Evolutionary conservation across 2,113 vertebrate genomes (phyloP).

Genomic region (Phasianus colchicus): DNA sequence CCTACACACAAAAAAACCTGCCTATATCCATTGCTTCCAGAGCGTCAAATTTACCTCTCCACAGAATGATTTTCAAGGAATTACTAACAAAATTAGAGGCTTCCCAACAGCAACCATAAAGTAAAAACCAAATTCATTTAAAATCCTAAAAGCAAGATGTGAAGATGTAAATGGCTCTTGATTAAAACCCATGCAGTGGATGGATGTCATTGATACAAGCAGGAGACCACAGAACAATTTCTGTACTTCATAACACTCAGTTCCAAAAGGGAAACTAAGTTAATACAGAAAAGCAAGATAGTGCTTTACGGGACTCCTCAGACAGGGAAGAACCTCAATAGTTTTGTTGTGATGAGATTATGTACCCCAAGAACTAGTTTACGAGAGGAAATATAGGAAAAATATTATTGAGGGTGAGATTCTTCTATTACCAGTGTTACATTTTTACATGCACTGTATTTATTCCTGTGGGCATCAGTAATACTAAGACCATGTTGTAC

Average conservation of each 20-base stretch:
- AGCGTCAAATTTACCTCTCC: background rate
- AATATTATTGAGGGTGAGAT: background rate
- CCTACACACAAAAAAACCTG: background rate
- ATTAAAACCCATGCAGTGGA: background rate
- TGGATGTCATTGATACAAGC: background rate
- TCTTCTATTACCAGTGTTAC: background rate
- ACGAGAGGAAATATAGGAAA: rapidly evolving
- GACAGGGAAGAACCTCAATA: background rate
- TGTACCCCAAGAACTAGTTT: background rate
- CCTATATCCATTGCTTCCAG: background rate
- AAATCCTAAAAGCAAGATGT: background rate
- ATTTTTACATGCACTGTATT: background rate
- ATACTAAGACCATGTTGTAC: background rate
- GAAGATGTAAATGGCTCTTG: background rate
- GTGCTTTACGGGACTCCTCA: background rate
- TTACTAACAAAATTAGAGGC: rapidly evolving
- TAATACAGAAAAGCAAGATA: background rate
- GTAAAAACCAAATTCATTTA: background rate
- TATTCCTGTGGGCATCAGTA: background rate
- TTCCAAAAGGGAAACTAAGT: too few relatives aligned
- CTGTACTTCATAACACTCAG: background rate
- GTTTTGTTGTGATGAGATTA: background rate
- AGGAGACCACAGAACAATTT: rapidly evolving
- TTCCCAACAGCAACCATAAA: background rate
- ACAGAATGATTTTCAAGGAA: background rate